Conservation (phyloP, 2,888 invertebrate species). For the Orthosia gracilis region DNA sequence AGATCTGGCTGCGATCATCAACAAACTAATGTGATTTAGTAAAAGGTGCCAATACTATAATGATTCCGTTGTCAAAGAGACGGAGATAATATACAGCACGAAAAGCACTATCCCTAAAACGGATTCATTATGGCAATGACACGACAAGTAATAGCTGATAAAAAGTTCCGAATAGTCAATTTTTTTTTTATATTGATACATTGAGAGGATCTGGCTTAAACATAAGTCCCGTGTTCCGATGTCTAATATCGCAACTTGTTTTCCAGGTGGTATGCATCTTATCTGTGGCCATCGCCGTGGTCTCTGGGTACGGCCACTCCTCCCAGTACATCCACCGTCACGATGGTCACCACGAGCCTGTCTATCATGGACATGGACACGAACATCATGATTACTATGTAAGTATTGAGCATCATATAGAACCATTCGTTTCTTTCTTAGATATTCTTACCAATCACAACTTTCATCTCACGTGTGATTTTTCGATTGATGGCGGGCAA, state of each 20-base stretch:
- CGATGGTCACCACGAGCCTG: slow-evolving; percentile 76
- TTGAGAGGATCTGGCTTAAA: neutral
- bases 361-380: slow-evolving; percentile 70
- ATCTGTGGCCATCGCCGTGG: slow-evolving; percentile 49
- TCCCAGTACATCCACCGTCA: slow-evolving; percentile 72
- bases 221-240: neutral
- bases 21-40: neutral
- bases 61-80: no score
- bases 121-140: no score
- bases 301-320: slow-evolving; percentile 60
- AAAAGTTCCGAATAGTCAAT: no score
- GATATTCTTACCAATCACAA: no score
- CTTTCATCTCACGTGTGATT: no score
- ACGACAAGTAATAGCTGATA: no score
- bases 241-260: neutral
- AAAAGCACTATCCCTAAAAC: no score
- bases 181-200: no score
- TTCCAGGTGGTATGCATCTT: slow-evolving; percentile 59
- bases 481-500: no score
- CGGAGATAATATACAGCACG: no score
- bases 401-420: slow-evolving; percentile 32
- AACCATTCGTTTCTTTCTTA: no score
- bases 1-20: no score
- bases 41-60: neutral
- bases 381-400: slow-evolving; percentile 69